These are phyloP conservation scores for Heterotis niloticus DNA, from an alignment of 2,113 vertebrate species.

Conservation along the genomic window DNA sequence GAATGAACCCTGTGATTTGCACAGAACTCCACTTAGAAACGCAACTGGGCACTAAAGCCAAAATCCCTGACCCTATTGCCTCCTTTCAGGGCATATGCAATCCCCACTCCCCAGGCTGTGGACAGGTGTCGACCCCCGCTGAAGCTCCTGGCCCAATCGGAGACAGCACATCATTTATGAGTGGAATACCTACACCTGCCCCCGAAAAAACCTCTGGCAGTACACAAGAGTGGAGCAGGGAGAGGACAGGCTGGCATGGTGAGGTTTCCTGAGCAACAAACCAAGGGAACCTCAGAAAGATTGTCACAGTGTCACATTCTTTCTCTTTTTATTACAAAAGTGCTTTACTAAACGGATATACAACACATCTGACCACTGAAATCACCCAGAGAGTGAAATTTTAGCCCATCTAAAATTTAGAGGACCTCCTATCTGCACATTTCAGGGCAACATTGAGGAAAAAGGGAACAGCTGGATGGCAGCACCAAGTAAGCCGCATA, in stretches of 20 bases:
- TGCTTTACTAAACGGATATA: no score
- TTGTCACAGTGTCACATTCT: no score
- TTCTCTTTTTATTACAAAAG: no score
- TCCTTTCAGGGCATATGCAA: neutral
- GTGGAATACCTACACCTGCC: neutral
- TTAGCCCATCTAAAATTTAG: neutral
- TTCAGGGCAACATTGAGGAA: neutral
- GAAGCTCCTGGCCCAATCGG: neutral
- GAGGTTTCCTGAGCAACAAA: neutral
- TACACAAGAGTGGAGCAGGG: no score
- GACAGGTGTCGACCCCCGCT: neutral
- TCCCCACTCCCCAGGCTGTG: neutral
- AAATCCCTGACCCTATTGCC: neutral
- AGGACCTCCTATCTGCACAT: neutral
- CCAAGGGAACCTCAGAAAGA: neutral
- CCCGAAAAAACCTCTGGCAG: neutral
- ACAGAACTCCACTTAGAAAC: no score
- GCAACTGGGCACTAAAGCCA: neutral
- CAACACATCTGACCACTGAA: no score
- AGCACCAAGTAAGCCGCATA: neutral
- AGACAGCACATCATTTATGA: neutral
- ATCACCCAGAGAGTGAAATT: no score
- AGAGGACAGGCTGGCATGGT: neutral
- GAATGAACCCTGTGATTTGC: no score
- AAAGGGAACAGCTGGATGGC: neutral